These are phyloP conservation scores for Tichodroma muraria DNA, from an alignment of 2,113 vertebrate genomes.

Conservation along the genomic window DNA sequence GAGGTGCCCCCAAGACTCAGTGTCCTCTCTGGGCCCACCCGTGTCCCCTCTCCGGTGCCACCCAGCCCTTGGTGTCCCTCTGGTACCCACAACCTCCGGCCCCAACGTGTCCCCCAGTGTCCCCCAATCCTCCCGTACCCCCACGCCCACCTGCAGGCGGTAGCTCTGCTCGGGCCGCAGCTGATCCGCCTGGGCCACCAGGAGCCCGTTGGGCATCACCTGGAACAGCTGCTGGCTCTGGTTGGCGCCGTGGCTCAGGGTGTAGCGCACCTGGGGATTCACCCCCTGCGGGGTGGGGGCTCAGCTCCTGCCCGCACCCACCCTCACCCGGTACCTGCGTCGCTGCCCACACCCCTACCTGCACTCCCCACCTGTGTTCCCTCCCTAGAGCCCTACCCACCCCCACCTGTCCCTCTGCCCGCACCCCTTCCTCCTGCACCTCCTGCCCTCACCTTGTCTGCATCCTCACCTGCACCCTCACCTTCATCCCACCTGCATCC, in stretches of 20 bases:
- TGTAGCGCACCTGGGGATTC: not conserved
- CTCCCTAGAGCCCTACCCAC: not conserved
- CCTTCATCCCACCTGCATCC: not conserved
- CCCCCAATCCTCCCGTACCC: not conserved
- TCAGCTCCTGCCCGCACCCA: not conserved
- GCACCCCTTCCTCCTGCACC: not conserved
- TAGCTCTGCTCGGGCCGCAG: not conserved
- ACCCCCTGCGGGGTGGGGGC: not conserved
- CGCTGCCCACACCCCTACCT: not conserved
- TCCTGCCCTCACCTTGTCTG: not conserved
- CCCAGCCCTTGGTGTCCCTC: not conserved
- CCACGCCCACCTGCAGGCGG: not conserved
- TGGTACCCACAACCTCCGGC: too few relatives aligned
- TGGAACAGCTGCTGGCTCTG: not conserved
- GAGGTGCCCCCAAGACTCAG: not conserved
- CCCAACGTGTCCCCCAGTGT: too few relatives aligned
- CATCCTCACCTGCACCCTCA: not conserved
- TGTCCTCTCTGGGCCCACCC: not conserved
- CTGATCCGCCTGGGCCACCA: not conserved
- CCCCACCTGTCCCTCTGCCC: not conserved
- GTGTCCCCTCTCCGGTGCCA: not conserved
- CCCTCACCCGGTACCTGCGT: accelerated
- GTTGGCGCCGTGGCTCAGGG: not conserved
- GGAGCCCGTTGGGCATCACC: not conserved
- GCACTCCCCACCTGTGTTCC: too few relatives aligned